These are phyloP conservation scores for Macaria notata DNA, from an alignment of 2,888 invertebrate species.

Conservation along the genomic window DNA sequence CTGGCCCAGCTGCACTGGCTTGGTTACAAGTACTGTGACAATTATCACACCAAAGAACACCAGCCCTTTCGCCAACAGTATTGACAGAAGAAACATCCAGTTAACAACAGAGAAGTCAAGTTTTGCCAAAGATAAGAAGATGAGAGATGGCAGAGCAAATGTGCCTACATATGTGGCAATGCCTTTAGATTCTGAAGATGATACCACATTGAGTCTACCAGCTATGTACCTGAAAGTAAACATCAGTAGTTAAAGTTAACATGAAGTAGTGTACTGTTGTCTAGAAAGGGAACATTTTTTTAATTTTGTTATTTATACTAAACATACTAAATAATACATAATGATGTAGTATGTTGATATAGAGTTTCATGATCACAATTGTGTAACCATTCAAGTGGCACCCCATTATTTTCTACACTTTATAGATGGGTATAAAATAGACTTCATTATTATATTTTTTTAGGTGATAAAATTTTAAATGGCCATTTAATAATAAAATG, in stretches of 20 bases:
- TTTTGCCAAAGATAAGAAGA: constrained; percentile 94
- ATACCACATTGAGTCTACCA: constrained; percentile 91
- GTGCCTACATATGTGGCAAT: constrained; percentile 96
- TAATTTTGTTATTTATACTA: no score
- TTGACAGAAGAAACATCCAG: constrained; percentile 94
- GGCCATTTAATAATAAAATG: no score
- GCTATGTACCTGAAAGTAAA: constrained; percentile 87
- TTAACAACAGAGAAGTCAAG: constrained; percentile 92
- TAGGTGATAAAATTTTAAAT: no score
- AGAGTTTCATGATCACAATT: no score
- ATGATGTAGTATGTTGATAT: no score
- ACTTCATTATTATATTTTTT: no score
- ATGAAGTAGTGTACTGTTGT: no score
- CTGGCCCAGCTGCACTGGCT: constrained; percentile 90
- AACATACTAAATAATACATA: no score
- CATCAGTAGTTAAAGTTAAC: background rate
- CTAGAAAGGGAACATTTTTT: no score
- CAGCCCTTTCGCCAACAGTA: constrained; percentile 91
- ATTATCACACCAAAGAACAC: constrained; percentile 91
- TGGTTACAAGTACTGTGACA: constrained; percentile 89
- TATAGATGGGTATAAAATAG: no score
- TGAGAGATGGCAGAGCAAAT: constrained; percentile 95
- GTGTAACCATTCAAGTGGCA: no score
- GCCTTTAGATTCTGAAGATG: constrained; percentile 93
- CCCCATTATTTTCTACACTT: no score